Evolutionary conservation across 2,113 vertebrate genomes (phyloP).

Genomic region (Heliornis fulica): DNA sequence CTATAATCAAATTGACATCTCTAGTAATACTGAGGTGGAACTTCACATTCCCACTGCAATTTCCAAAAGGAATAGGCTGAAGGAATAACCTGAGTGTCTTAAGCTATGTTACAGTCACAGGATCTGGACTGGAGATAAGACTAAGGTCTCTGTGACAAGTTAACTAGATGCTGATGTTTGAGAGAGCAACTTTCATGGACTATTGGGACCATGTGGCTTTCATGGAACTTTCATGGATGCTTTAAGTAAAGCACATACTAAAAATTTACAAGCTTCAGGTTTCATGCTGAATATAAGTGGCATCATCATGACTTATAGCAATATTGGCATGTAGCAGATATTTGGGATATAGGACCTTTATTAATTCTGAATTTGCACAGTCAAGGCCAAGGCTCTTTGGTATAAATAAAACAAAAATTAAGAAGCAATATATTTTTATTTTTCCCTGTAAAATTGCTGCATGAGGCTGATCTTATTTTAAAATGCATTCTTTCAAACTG

Average conservation of each 20-base stretch:
- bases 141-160: not conserved
- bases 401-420: not conserved
- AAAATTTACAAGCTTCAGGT: not conserved
- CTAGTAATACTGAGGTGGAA: not conserved
- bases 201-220: not conserved
- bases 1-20: not conserved
- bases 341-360: not conserved
- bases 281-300: not conserved
- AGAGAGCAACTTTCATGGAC: not conserved
- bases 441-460: not conserved
- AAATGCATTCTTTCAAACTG: not conserved
- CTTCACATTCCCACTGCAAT: not conserved
- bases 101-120: not conserved
- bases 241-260: not conserved
- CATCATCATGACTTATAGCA: not conserved
- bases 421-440: not conserved
- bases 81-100: slow-evolving; percentile 25
- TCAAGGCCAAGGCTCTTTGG: not conserved
- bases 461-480: not conserved
- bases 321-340: not conserved
- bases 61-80: slow-evolving; percentile 27
- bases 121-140: not conserved
- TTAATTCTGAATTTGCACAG: not conserved
- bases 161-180: not conserved
- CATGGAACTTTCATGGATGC: not conserved